Base-by-base conservation (phyloP, 1,140 invertebrate genomes). In the Drosophila simulans region DNA sequence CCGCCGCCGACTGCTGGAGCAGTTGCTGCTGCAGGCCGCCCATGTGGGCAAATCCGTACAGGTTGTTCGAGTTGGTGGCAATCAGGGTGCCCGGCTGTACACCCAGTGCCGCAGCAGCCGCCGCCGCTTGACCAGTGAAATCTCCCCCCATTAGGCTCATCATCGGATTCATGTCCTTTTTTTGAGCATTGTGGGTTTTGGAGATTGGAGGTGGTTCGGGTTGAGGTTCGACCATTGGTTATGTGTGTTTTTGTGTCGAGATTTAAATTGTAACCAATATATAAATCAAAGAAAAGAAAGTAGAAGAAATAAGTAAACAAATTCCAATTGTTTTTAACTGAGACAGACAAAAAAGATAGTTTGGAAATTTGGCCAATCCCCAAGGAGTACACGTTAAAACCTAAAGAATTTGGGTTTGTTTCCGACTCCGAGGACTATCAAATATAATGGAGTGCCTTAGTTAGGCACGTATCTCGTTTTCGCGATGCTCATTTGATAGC, bases 81-180 rank as follows among this genome's bases (percentile, higher is more conserved):
- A 92, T 92, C 35, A 92, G 59, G 15, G 90, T 86, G 37, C 72
- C 79, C 5, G 88, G 89, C 65, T 86, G 90, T 17, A 88, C 72
- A 46, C 90, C 83, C 39, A 91, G 53, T 13, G 91, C 80, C 5
- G 86, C 91, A 22, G 88, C 77, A 39, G 85, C 84, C 40, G 80
- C 89, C 13, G 80, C 89, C 13, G 85, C 83, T 42, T 92, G 91
- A 66, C 86, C 86, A 69, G 84, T 75, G 63, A 91, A 92, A 73
- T 92, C 91, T 64, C 91, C 91, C 76, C 91, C 91, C 78, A 92
- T 91, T 80, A 92, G 77, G 72, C 90, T 92, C 91, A 92, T 91
- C 91, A 92, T 92, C 39, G 91, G 84, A 92, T 92, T 91, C 64
- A 92, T 86, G 71, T 92, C 91, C 91, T 92, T 84, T 55, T 53